A percentile compares a stretch with the other conserved stretches of the same genome.
phyloP scores from a whole-genome alignment of 1,140 invertebrate genomes.

The Cydia splendana region DNA sequence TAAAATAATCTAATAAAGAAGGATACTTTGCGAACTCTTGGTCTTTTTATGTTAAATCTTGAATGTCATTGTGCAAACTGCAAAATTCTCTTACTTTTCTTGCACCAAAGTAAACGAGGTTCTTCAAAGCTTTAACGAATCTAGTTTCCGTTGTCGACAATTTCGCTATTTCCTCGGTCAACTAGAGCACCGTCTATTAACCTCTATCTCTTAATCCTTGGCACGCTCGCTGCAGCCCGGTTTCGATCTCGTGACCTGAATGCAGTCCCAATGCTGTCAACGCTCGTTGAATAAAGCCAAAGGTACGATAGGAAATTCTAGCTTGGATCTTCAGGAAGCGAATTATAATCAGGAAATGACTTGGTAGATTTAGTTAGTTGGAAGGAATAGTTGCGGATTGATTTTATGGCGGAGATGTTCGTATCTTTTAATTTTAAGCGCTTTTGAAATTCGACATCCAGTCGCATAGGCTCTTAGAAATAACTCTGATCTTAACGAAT shows the following conservation, averaged over 20 bases:
- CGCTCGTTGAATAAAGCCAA: neutral
- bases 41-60: too few relatives aligned
- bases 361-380: neutral
- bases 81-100: neutral
- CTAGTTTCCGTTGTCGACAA: neutral
- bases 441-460: too few relatives aligned
- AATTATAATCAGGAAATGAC: neutral
- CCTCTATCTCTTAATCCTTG: constrained; percentile 31
- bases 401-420: too few relatives aligned
- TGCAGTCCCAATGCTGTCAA: constrained; percentile 14
- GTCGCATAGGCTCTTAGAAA: too few relatives aligned
- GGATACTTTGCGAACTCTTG: too few relatives aligned
- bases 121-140: neutral
- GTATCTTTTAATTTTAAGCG: too few relatives aligned
- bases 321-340: neutral
- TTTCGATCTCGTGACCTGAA: constrained; percentile 30
- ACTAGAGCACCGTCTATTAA: constrained; percentile 23
- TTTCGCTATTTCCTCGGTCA: constrained; percentile 13
- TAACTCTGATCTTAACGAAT: too few relatives aligned
- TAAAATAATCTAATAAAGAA: too few relatives aligned
- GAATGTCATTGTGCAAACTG: too few relatives aligned
- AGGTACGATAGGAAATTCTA: neutral
- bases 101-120: neutral
- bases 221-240: constrained; percentile 26
- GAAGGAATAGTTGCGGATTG: neutral